Percentiles rank a stretch among this genome's conserved stretches.
Conservation (phyloP, 2,113 vertebrate genomes). For the Xyliphius kryptos region DNA sequence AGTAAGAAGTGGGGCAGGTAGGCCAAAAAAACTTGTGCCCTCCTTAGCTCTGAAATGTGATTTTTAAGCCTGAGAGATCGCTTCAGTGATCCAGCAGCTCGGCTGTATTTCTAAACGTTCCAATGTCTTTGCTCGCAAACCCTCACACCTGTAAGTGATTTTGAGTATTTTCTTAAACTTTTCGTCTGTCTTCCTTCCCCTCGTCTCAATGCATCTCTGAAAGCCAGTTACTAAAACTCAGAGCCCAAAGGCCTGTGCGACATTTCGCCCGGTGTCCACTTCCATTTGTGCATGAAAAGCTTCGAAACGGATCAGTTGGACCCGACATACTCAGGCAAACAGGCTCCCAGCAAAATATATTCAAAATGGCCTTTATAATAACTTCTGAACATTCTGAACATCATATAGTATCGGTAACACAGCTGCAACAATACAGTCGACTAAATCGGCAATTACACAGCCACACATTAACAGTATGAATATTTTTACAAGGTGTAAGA, state of each 20-base stretch:
- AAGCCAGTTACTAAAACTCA: background rate
- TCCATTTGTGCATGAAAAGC: background rate
- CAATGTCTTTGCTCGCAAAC: slow-evolving; percentile 3
- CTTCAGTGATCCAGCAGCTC: background rate
- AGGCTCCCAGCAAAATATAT: no score
- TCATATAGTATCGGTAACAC: no score
- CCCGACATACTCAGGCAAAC: background rate
- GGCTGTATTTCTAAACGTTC: background rate
- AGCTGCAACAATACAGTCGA: no score
- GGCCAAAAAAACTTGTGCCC: no score
- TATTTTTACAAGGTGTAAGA: no score
- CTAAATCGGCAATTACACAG: no score
- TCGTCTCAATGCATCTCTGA: background rate
- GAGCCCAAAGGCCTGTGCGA: background rate
- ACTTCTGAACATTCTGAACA: no score
- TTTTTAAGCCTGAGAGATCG: background rate
- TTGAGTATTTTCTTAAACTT: background rate
- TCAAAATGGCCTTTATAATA: no score
- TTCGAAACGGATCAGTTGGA: background rate
- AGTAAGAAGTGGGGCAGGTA: background rate
- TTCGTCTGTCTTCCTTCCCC: background rate
- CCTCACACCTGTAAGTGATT: slow-evolving; percentile 11
- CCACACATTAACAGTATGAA: no score
- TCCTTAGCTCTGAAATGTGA: no score
- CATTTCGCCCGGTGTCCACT: background rate